Base-by-base conservation (phyloP, 2,888 invertebrate genomes). In the Melangyna quadrimaculata region DNA sequence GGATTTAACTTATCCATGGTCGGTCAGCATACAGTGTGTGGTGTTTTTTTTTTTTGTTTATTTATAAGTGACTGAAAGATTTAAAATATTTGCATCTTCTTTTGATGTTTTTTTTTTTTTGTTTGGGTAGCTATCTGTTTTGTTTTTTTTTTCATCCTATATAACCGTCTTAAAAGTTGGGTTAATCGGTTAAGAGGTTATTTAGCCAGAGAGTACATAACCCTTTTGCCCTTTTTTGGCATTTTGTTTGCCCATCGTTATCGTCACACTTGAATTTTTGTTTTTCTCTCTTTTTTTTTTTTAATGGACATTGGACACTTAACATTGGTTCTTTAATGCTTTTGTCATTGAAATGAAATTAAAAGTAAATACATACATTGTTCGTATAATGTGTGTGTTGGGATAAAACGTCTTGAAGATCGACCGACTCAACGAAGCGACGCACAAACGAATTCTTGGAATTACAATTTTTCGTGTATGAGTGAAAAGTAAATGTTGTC, bases 181-280 rank as follows among this genome's bases (percentile, higher is more conserved):
- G 84, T 84, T 80, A 83, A 74, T 79, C 57, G 83, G 83, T 65
- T 83, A 84, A 84, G 75, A 75, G 80, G 84, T 72, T 80, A 75
- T 35, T n/a, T 71, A 27, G 35, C 14, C 37, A 19, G 17, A 6
- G 45, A 10, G 27, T 22, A n/a, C n/a, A n/a, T 65, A 40, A 43
- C 43, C 40, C 14, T 35, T 57, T 51, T 73, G 32, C 14, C 32
- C 14, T 73, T 73, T 59, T 22, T 45, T 32, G 57, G 12, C 43
- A 37, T 19, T 40, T 40, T 55, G 45, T 48, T 71, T 77, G 19
- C 17, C 48, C 67, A 45, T 67, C 67, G 24, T 57, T 55, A 43
- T 8, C 29, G 29, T 27, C 65, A 45, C 45, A 45, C 37, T 51
- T 69, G 65, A 51, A n/a, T 22, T 65, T 59, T 45, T 55, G 10